Evolutionary conservation across 2,113 vertebrate genomes (phyloP).

Genomic region (Varanus salvator): DNA sequence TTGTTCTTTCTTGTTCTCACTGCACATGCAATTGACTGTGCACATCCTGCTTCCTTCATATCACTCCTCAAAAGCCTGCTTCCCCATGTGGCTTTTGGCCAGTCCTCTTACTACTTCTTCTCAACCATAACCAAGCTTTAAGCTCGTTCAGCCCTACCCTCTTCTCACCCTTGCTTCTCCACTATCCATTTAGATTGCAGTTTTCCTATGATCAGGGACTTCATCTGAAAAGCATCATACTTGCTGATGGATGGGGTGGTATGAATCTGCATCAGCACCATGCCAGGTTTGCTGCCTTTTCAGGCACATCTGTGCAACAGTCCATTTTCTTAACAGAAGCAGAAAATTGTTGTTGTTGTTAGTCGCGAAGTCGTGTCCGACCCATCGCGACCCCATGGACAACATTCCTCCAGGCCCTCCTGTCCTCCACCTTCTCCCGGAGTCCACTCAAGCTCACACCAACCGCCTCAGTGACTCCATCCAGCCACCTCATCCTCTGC

Average conservation of each 20-base stretch:
- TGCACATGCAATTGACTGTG: too few relatives aligned
- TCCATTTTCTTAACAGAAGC: neutral
- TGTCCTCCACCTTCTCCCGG: too few relatives aligned
- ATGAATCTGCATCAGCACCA: neutral
- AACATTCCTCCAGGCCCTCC: too few relatives aligned
- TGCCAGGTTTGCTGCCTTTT: neutral
- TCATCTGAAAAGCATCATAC: neutral
- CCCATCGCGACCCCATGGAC: too few relatives aligned
- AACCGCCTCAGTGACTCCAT: too few relatives aligned
- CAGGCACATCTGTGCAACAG: neutral
- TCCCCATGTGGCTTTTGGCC: too few relatives aligned
- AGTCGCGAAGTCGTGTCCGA: too few relatives aligned
- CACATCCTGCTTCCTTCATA: neutral
- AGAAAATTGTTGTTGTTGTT: too few relatives aligned
- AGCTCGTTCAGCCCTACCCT: neutral
- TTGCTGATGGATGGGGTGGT: neutral
- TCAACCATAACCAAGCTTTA: neutral
- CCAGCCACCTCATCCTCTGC: too few relatives aligned
- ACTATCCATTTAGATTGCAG: neutral
- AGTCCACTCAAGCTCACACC: too few relatives aligned
- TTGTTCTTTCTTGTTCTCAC: too few relatives aligned
- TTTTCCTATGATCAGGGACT: neutral
- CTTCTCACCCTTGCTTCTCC: neutral
- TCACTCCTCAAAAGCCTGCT: neutral
- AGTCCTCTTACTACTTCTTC: too few relatives aligned